These are phyloP conservation scores for Ceratina australensis DNA, from an alignment of 1,140 invertebrate species.

Conservation along the genomic window DNA sequence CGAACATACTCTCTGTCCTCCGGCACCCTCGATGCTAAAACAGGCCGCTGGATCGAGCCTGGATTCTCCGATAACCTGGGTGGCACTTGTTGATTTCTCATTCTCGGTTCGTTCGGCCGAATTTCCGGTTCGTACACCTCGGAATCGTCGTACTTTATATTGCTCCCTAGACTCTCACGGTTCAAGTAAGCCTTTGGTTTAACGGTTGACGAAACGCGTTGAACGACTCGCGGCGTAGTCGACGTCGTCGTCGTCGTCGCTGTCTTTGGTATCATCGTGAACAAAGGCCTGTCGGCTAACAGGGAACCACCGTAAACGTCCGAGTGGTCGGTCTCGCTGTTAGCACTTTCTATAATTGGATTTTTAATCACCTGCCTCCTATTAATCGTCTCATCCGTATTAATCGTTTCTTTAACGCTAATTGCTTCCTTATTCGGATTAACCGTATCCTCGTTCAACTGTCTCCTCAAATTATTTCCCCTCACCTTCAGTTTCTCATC, in stretches of 20 bases:
- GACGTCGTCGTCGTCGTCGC: slow-evolving; percentile 66
- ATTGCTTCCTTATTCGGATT: slow-evolving; percentile 60
- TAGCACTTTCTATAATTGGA: slow-evolving; percentile 54
- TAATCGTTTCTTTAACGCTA: no score
- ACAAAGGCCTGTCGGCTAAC: slow-evolving; percentile 83
- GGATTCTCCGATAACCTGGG: no score
- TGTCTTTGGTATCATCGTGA: slow-evolving; percentile 77
- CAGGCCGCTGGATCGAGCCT: no score
- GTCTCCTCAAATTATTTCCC: slow-evolving; percentile 81
- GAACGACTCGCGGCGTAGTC: slow-evolving; percentile 74
- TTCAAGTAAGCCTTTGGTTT: slow-evolving; percentile 73
- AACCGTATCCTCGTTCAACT: slow-evolving; percentile 79
- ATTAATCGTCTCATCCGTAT: no score
- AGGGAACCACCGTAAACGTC: slow-evolving; percentile 84
- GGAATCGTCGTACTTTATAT: slow-evolving; percentile 64
- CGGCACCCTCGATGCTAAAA: no score
- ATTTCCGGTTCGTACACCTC: slow-evolving; percentile 63
- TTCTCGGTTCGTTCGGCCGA: slow-evolving; percentile 35
- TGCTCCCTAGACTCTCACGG: slow-evolving; percentile 77
- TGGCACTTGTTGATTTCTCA: background rate
- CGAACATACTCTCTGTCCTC: no score
- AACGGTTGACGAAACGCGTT: slow-evolving; percentile 63
- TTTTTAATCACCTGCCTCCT: background rate
- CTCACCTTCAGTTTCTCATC: slow-evolving; percentile 68
- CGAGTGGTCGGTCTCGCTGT: slow-evolving; percentile 81